Percentiles rank a stretch among this genome's conserved stretches.
phyloP scores from a whole-genome alignment of 2,113 vertebrate genomes.

The Anhinga anhinga region DNA sequence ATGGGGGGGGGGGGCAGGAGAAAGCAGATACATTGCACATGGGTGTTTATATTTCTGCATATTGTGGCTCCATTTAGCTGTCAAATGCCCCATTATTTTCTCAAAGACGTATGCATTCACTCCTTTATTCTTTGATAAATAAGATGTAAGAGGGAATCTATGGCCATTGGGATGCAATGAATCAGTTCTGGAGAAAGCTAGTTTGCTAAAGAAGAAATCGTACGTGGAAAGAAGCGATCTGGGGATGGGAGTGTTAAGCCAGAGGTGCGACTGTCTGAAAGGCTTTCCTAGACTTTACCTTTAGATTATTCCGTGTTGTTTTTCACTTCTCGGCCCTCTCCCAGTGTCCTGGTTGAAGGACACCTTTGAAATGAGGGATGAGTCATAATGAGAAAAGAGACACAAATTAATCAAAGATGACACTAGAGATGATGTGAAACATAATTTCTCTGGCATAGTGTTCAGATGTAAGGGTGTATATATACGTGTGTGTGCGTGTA shows the following conservation, averaged over 20 bases:
- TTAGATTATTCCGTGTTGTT: background rate
- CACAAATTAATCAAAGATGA: slow-evolving; percentile 64
- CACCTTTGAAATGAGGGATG: slow-evolving; percentile 50
- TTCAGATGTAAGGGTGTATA: background rate
- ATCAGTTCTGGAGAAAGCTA: background rate
- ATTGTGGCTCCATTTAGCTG: background rate
- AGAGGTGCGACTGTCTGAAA: background rate
- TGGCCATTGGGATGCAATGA: background rate
- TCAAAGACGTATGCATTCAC: background rate
- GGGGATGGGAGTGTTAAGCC: background rate
- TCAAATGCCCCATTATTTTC: background rate
- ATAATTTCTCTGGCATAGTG: background rate
- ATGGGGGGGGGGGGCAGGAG: rapidly evolving
- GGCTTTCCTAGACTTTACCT: background rate
- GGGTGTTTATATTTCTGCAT: background rate
- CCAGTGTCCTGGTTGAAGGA: slow-evolving; percentile 46
- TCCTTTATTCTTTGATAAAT: background rate
- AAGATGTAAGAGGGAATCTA: background rate
- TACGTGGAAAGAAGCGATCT: rapidly evolving
- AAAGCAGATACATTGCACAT: background rate
- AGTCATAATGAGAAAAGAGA: slow-evolving; percentile 51
- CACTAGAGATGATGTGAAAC: slow-evolving; percentile 34
- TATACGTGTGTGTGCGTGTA: background rate
- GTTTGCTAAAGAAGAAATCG: background rate
- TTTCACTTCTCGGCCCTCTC: background rate